These are phyloP conservation scores for Aphelocoma californica DNA, from an alignment of 2,797 vertebrate species.

Conservation along the genomic window DNA sequence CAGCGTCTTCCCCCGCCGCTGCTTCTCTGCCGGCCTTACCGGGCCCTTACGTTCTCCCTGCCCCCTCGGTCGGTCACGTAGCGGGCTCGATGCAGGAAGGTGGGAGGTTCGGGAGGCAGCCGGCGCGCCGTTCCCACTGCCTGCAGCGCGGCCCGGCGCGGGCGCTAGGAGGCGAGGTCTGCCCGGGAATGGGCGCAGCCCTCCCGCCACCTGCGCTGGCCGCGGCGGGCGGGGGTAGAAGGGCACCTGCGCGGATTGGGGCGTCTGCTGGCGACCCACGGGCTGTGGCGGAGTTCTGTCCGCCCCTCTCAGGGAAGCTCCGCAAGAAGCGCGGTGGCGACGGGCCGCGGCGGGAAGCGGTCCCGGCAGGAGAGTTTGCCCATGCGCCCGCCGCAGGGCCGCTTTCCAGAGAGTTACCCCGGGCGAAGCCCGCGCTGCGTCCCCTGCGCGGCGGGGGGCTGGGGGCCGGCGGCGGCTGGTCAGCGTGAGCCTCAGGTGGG, in stretches of 20 bases:
- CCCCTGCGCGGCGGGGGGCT: neutral
- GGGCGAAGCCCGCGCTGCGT: neutral
- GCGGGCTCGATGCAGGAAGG: neutral
- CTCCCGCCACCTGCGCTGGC: neutral
- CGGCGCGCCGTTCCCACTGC: neutral
- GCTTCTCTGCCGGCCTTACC: neutral
- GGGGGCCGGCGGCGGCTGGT: neutral
- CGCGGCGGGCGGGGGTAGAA: neutral
- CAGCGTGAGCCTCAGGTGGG: neutral
- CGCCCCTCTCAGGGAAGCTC: neutral
- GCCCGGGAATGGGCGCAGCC: neutral
- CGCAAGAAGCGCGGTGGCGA: neutral
- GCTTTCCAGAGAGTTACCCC: neutral
- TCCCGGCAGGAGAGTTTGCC: neutral
- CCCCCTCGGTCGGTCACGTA: neutral
- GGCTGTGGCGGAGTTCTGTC: neutral
- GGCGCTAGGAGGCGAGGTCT: constrained; percentile 56
- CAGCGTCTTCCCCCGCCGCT: neutral
- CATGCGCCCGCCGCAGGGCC: neutral
- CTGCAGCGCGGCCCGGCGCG: neutral
- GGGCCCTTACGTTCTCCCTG: neutral
- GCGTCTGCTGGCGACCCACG: no score
- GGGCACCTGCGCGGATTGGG: neutral
- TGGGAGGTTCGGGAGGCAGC: neutral
- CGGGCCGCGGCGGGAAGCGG: neutral